Percentiles rank a stretch among this genome's conserved stretches.
Conservation (phyloP, 2,113 vertebrate genomes). For the Pelobates fuscus region DNA sequence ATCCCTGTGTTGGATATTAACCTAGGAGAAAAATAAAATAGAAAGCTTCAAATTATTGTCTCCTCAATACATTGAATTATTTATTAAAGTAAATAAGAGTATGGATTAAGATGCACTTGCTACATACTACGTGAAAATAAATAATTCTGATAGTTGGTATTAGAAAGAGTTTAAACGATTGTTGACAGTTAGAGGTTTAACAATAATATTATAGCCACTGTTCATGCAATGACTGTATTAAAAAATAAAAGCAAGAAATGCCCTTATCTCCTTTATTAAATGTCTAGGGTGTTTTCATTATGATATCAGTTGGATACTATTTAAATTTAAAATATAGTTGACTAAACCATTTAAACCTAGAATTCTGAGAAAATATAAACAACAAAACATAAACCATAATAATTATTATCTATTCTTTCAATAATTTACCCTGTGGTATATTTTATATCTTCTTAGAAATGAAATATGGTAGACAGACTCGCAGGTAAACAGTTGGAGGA, state of each 20-base stretch:
- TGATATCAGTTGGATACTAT: slow-evolving; percentile 17
- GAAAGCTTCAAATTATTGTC: slow-evolving; percentile 18
- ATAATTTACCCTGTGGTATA: too few species aligned
- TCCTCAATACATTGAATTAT: slow-evolving; percentile 34
- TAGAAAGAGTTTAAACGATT: background rate
- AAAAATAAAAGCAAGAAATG: too few species aligned
- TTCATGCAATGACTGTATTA: too few species aligned
- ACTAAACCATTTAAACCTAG: slow-evolving; percentile 30
- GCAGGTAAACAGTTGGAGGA: too few species aligned
- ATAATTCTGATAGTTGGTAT: background rate
- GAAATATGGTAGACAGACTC: too few species aligned
- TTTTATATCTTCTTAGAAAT: too few species aligned
- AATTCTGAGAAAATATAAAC: too few species aligned
- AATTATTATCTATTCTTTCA: too few species aligned
- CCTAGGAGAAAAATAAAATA: slow-evolving; percentile 56
- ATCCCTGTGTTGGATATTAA: slow-evolving; percentile 72
- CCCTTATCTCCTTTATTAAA: slow-evolving; percentile 5
- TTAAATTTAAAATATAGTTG: slow-evolving; percentile 30
- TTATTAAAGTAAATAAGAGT: slow-evolving; percentile 28
- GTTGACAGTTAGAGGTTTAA: background rate
- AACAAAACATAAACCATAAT: too few species aligned
- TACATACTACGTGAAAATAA: too few species aligned
- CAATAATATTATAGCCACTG: too few species aligned
- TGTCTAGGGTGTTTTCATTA: slow-evolving; percentile 30
- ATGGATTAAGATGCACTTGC: background rate